These are phyloP conservation scores for Gobius niger DNA, from an alignment of 2,113 vertebrate genomes.

Conservation along the genomic window DNA sequence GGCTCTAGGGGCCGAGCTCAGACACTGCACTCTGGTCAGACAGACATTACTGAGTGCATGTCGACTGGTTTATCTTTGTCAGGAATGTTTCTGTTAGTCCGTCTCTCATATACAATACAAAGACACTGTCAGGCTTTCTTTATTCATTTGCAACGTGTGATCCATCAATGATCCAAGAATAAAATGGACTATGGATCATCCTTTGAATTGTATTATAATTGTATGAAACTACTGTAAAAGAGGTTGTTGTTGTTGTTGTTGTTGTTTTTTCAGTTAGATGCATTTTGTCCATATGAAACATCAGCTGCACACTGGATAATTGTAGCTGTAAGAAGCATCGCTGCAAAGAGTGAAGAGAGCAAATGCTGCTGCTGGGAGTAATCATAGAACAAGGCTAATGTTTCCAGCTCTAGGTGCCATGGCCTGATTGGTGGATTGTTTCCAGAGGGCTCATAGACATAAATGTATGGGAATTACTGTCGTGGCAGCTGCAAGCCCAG, in stretches of 20 bases:
- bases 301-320: conserved; percentile 17
- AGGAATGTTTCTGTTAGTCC: conserved; percentile 39
- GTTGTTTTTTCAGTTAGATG: neutral
- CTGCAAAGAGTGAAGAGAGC: conserved; percentile 29
- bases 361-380: conserved; percentile 45
- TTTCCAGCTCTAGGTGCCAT: conserved; percentile 53
- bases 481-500: conserved; percentile 71
- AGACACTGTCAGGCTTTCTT: neutral
- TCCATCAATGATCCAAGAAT: neutral
- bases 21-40: conserved; percentile 8
- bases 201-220: neutral
- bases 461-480: conserved; percentile 61
- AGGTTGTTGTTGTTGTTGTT: neutral
- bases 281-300: neutral
- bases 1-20: conserved; percentile 43
- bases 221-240: neutral
- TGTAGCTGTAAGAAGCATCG: conserved; percentile 38
- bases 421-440: conserved; percentile 59
- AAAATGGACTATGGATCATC: neutral
- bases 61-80: conserved; percentile 33
- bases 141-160: conserved; percentile 9
- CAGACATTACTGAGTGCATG: neutral
- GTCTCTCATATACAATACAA: conserved; percentile 25
- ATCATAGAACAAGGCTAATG: conserved; percentile 57
- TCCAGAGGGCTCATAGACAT: conserved; percentile 52